Conservation (phyloP, 2,113 vertebrate species). For the Xenotilapia leptura region DNA sequence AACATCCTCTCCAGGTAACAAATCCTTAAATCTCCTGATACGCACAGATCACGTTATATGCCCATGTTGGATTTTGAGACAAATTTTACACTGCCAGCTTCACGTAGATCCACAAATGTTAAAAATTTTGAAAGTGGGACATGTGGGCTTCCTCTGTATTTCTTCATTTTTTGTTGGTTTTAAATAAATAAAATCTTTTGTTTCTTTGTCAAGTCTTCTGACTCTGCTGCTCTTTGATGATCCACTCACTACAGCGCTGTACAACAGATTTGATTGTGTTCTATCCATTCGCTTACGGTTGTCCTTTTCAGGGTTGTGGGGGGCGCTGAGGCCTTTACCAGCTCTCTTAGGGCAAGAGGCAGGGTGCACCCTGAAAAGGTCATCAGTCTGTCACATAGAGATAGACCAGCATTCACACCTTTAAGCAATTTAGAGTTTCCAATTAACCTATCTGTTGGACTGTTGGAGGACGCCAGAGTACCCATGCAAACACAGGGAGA, state of each 20-base stretch:
- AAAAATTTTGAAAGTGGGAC: not conserved
- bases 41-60: not conserved
- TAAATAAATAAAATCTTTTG: not conserved
- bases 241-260: not conserved
- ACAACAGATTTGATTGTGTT: not conserved
- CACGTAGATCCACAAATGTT: not conserved
- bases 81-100: not conserved
- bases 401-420: not conserved
- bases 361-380: not conserved
- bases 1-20: rapidly evolving
- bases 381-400: not conserved
- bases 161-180: not conserved
- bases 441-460: not conserved
- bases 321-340: rapidly evolving
- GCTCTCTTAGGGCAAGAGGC: not conserved
- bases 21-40: not conserved
- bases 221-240: not conserved
- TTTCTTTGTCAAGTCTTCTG: not conserved
- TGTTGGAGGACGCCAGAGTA: not conserved
- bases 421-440: not conserved
- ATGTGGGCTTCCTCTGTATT: not conserved
- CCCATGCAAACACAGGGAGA: not conserved
- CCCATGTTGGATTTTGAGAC: not conserved
- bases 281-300: rapidly evolving
- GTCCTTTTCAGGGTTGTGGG: rapidly evolving